Evolutionary conservation across 2,113 vertebrate genomes (phyloP), one percentile per base, ranked within the genome.

Genomic region (Microtus ochrogaster): DNA sequence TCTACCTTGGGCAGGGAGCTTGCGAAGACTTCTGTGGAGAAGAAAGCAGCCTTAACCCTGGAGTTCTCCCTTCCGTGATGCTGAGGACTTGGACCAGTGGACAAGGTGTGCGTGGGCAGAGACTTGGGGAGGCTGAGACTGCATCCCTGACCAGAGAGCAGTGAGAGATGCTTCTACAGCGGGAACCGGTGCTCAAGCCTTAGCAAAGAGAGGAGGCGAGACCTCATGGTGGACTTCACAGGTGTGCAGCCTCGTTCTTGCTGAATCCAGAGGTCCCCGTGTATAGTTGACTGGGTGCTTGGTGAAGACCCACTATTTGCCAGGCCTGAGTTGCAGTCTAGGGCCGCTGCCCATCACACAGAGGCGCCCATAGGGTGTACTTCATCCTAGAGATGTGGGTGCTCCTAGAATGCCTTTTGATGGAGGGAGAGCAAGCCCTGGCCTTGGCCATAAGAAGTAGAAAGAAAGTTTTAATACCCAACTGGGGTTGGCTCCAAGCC

Each of bases 131-230:
- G 88, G 49, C n/a, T 22, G 22, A 77, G 47, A 24, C 7, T 14
- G 17, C 6, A 11, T 61, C 55, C n/a, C 55, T 84, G 39, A 44
- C 58, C 0, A 8, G 55, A 58, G 68, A 28, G 9, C 70, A 65
- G 58, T n/a, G 22, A 55, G 1, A 28, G 66, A 11, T 3, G 19
- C 1, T 19, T 33, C 41, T 6, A 21, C 13, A 28, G n/a, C 1
- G 22, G 16, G 55, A 14, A 47, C 7, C 1, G 8, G 2, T 0
- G 0, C 49, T 6, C 3, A 7, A 13, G 1, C 73, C 6, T 2
- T 28, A 6, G 1, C 0, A 21, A 12, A 44, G 52, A 74, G 11
- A 36, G 26, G 49, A 4, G 41, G 17, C 5, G 2, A 49, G 33
- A 7, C 10, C 0, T 9, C 7, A 49, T 61, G 1, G 28, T 1